Percentiles rank a stretch among this genome's conserved stretches.
These are phyloP conservation scores for Boloria selene DNA, from an alignment of 2,888 invertebrate genomes.

Conservation along the genomic window DNA sequence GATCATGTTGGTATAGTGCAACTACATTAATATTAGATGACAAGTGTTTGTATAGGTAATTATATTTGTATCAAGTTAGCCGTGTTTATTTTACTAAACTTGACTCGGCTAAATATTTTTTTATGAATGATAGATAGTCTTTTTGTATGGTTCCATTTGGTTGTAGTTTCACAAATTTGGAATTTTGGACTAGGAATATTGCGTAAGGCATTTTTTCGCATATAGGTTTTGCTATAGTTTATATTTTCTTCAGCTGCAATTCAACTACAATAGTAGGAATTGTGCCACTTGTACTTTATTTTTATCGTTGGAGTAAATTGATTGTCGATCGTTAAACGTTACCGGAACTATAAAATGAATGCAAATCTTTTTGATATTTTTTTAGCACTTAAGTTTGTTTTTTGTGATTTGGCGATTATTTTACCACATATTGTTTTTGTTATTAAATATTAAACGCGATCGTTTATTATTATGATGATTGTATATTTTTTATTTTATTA, in stretches of 20 bases:
- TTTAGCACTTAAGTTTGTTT: not conserved
- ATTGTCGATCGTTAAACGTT: slow-evolving; percentile 60
- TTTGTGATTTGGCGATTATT: slow-evolving; percentile 1
- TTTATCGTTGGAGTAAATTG: slow-evolving; percentile 42
- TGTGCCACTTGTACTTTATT: slow-evolving; percentile 36
- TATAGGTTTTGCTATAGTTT: not conserved
- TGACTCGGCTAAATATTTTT: too few relatives aligned
- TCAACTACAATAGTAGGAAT: slow-evolving; percentile 37
- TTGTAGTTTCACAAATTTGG: not conserved
- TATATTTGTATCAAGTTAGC: too few relatives aligned
- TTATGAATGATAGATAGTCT: too few relatives aligned
- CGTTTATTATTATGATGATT: too few relatives aligned
- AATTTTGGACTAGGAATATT: not conserved
- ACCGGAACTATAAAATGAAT: slow-evolving; percentile 26
- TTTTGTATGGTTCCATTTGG: too few relatives aligned
- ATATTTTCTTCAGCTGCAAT: slow-evolving; percentile 5
- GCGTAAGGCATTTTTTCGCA: not conserved
- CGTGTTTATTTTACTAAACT: too few relatives aligned
- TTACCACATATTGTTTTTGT: not conserved
- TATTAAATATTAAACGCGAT: not conserved
- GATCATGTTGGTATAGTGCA: too few relatives aligned
- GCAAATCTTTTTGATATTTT: slow-evolving; percentile 9
- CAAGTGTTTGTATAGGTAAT: too few relatives aligned
- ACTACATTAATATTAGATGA: too few relatives aligned
- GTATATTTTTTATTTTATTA: too few relatives aligned